phyloP scores from a whole-genome alignment of 1,140 invertebrate genomes.

The Drosophila lini region DNA sequence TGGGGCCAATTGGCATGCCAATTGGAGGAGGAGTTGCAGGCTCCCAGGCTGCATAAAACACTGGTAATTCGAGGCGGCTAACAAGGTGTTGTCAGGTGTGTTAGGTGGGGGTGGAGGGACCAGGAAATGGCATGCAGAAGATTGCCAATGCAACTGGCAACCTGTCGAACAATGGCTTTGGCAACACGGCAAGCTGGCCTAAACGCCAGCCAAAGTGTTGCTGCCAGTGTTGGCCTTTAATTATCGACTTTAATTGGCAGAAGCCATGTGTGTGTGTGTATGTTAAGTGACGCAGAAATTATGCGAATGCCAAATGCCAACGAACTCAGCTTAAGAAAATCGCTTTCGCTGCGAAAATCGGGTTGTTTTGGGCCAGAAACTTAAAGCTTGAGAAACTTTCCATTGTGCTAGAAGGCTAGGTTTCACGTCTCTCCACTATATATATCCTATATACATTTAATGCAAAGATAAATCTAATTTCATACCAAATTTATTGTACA shows the following conservation, averaged over 20 bases:
- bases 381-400: conserved; percentile 38
- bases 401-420: conserved; percentile 41
- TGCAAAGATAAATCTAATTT: conserved; percentile 51
- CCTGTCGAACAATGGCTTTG: conserved; percentile 27
- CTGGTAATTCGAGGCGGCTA: conserved; percentile 70
- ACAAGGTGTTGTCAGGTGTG: conserved; percentile 62
- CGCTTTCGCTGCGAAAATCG: conserved; percentile 35
- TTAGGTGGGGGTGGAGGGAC: conserved; percentile 14
- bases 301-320: conserved; percentile 55
- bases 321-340: conserved; percentile 44
- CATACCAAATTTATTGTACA: conserved; percentile 47
- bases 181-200: conserved; percentile 5
- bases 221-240: conserved; percentile 51
- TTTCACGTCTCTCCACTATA: conserved; percentile 20
- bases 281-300: conserved; percentile 62
- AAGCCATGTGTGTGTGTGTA: conserved; percentile 19
- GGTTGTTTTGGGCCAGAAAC: conserved; percentile 14
- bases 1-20: conserved; percentile 59
- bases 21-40: conserved; percentile 25
- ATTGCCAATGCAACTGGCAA: conserved; percentile 47
- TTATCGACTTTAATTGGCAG: conserved; percentile 64
- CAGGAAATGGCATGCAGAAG: conserved; percentile 62
- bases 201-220: conserved; percentile 30
- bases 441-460: conserved; percentile 43
- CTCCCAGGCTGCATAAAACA: conserved; percentile 54